phyloP scores from a whole-genome alignment of 2,797 vertebrate genomes.

The Anomalospiza imberbis region DNA sequence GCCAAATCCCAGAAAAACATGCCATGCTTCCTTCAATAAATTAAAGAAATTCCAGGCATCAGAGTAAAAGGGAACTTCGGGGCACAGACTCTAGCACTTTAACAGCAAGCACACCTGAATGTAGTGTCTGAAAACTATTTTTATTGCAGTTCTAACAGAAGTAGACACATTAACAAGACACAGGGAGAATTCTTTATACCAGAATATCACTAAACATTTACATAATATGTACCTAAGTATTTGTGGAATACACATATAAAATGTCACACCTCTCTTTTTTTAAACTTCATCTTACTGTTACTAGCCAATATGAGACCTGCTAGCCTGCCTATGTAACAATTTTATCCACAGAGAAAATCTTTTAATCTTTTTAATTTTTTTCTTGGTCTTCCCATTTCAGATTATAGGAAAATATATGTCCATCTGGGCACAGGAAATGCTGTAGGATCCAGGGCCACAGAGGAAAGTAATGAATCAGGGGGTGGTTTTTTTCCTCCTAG shows the following conservation, averaged over 20 bases:
- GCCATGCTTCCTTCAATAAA: not conserved
- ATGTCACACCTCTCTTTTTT: not conserved
- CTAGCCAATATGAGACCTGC: not conserved
- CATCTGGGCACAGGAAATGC: not conserved
- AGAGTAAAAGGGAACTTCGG: not conserved
- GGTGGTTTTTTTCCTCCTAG: accelerated
- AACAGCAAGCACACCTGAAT: not conserved
- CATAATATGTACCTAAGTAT: not conserved
- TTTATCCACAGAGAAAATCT: not conserved
- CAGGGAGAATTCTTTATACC: not conserved
- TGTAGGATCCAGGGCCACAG: not conserved
- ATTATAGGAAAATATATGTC: not conserved
- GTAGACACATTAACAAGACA: not conserved
- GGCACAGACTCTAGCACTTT: not conserved
- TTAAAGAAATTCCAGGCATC: not conserved
- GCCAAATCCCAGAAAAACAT: not conserved
- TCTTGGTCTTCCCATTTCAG: not conserved
- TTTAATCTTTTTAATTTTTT: not conserved
- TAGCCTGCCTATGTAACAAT: not conserved
- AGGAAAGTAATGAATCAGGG: not conserved
- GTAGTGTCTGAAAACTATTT: not conserved
- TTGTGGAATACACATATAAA: not conserved
- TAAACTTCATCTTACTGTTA: not conserved
- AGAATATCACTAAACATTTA: not conserved
- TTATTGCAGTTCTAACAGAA: not conserved